A percentile compares a stretch with the other conserved stretches of the same genome.
These are phyloP conservation scores for Peromyscus leucopus DNA, from an alignment of 2,113 vertebrate species.

Conservation along the genomic window DNA sequence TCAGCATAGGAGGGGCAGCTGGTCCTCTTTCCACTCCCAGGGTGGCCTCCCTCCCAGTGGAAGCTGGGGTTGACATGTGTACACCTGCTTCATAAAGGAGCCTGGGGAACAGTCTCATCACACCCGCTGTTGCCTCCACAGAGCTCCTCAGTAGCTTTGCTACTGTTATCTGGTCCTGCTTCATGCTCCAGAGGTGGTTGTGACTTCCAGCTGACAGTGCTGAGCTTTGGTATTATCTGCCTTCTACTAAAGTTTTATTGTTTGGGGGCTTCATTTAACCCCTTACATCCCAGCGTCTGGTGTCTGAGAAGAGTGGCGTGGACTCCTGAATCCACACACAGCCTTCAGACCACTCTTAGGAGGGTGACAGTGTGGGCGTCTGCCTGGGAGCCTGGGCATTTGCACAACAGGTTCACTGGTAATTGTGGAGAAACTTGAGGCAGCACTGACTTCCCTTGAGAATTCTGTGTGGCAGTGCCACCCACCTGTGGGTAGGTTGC, in stretches of 20 bases:
- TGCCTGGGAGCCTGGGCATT: not conserved
- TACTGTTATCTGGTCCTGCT: not conserved
- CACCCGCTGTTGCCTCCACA: not conserved
- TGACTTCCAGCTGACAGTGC: not conserved
- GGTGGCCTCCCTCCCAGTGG: not conserved
- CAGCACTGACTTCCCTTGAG: not conserved
- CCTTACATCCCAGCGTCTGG: not conserved
- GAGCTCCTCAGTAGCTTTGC: not conserved
- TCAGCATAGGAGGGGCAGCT: not conserved
- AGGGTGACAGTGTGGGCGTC: not conserved
- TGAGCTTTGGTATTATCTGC: slow-evolving; percentile 4
- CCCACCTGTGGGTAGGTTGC: not conserved
- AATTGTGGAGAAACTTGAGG: not conserved
- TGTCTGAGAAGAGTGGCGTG: not conserved
- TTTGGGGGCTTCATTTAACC: not conserved
- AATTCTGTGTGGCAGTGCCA: not conserved
- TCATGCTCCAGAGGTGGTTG: not conserved
- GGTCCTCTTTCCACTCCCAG: not conserved
- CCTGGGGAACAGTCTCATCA: not conserved
- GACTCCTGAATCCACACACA: not conserved
- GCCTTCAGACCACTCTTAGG: not conserved
- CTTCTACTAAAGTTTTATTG: not conserved
- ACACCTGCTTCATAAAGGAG: not conserved
- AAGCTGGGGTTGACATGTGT: not conserved
- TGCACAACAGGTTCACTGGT: not conserved